These are phyloP conservation scores for Presbytis comata DNA, from an alignment of 2,797 vertebrate genomes.

Conservation along the genomic window DNA sequence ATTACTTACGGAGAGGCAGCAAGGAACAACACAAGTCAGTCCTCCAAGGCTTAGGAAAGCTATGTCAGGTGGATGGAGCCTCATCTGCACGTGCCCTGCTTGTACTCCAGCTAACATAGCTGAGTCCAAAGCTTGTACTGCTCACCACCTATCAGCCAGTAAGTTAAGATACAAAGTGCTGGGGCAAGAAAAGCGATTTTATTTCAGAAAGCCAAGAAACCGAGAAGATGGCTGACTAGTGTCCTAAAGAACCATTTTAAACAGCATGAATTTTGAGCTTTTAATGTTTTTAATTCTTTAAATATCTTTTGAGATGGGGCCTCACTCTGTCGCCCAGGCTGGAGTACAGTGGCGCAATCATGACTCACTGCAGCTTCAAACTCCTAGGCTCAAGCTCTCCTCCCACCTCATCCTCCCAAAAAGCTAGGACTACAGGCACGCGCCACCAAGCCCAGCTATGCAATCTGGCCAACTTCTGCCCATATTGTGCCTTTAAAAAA, in stretches of 20 bases:
- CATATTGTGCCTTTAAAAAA: background rate
- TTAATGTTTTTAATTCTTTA: too few species aligned
- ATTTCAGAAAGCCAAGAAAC: too few species aligned
- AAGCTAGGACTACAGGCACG: background rate
- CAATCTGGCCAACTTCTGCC: background rate
- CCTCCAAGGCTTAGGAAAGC: background rate
- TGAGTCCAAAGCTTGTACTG: too few species aligned
- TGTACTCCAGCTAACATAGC: background rate
- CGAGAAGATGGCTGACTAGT: too few species aligned
- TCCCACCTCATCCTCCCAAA: background rate
- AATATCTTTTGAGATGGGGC: background rate
- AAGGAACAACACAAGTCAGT: background rate
- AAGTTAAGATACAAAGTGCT: too few species aligned
- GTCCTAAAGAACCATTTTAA: too few species aligned
- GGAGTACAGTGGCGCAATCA: too few species aligned
- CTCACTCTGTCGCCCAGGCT: background rate
- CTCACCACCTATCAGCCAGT: too few species aligned
- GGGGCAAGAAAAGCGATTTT: too few species aligned
- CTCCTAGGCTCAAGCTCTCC: background rate
- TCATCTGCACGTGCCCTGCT: background rate
- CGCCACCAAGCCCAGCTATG: background rate
- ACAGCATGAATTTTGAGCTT: too few species aligned
- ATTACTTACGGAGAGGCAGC: background rate
- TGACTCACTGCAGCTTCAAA: background rate
- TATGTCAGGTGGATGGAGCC: too few species aligned